Percentiles rank a stretch among this genome's conserved stretches.
Evolutionary conservation across 2,888 invertebrate species (phyloP).

Genomic region (Biston stratarius): DNA sequence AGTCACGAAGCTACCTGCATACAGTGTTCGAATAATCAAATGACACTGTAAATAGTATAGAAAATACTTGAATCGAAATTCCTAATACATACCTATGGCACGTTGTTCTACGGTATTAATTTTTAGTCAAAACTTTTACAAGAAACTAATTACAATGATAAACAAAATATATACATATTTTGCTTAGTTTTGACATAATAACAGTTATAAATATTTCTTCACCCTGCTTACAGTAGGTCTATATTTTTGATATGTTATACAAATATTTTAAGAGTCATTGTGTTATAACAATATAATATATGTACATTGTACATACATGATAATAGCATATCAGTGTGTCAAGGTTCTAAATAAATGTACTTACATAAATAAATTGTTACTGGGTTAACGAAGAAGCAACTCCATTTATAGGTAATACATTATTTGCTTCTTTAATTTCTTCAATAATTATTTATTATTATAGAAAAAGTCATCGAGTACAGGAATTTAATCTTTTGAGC

Average conservation of each 20-base stretch:
- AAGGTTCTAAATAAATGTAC: too few relatives aligned
- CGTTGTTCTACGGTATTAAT: neutral
- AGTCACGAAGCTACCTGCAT: too few relatives aligned
- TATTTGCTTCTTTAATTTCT: too few relatives aligned
- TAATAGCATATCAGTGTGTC: neutral
- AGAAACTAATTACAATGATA: neutral
- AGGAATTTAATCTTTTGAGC: too few relatives aligned
- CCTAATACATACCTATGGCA: slow-evolving; percentile 19
- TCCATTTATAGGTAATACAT: too few relatives aligned
- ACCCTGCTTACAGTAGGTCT: slow-evolving; percentile 3
- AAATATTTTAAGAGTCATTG: neutral
- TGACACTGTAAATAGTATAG: too few relatives aligned
- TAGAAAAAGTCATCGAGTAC: too few relatives aligned
- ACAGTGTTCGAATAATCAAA: too few relatives aligned
- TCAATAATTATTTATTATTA: too few relatives aligned
- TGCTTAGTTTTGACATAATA: neutral
- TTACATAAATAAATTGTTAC: too few relatives aligned
- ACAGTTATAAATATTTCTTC: slow-evolving; percentile 10
- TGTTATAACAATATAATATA: neutral
- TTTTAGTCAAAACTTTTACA: neutral
- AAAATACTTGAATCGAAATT: neutral
- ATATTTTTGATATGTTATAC: slow-evolving; percentile 3
- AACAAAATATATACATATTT: neutral
- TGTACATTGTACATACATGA: neutral
- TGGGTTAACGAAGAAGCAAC: too few relatives aligned